Evolutionary conservation across 1,140 invertebrate species (phyloP).

Genomic region (Chelonus insularis): DNA sequence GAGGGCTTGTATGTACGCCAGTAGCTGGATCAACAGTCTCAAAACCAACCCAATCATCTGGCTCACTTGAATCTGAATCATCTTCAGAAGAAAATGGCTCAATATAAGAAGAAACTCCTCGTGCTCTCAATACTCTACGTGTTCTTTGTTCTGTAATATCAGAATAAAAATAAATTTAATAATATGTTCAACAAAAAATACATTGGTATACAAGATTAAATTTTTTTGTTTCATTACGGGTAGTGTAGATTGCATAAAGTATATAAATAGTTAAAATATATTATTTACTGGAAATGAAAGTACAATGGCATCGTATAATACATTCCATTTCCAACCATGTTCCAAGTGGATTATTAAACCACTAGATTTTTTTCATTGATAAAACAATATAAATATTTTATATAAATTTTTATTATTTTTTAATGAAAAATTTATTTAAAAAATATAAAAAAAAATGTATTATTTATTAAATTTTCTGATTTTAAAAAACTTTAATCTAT

Average conservation of each 20-base stretch:
- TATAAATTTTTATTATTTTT: not conserved
- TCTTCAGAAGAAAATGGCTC: constrained; percentile 52
- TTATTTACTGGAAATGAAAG: no score
- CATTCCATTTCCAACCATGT: no score
- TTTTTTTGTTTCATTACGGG: no score
- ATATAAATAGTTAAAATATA: no score
- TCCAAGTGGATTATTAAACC: not conserved
- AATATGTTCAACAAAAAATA: not conserved
- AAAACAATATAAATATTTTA: not conserved
- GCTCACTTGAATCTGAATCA: constrained; percentile 45
- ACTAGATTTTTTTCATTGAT: not conserved
- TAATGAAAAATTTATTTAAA: no score
- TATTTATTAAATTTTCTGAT: no score
- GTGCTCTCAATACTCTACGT: constrained; percentile 46
- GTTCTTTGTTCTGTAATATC: constrained; percentile 31
- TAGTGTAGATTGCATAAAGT: no score
- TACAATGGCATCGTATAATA: no score
- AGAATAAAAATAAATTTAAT: constrained; percentile 15
- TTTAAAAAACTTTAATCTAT: no score
- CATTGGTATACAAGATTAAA: not conserved
- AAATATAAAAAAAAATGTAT: no score
- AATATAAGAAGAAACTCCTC: constrained; percentile 53
- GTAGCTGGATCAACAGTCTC: constrained; percentile 40
- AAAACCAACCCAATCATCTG: constrained; percentile 47
- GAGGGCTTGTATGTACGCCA: constrained; percentile 36